Evolutionary conservation across 2,797 vertebrate genomes (phyloP).

Genomic region (Cossypha caffra): DNA sequence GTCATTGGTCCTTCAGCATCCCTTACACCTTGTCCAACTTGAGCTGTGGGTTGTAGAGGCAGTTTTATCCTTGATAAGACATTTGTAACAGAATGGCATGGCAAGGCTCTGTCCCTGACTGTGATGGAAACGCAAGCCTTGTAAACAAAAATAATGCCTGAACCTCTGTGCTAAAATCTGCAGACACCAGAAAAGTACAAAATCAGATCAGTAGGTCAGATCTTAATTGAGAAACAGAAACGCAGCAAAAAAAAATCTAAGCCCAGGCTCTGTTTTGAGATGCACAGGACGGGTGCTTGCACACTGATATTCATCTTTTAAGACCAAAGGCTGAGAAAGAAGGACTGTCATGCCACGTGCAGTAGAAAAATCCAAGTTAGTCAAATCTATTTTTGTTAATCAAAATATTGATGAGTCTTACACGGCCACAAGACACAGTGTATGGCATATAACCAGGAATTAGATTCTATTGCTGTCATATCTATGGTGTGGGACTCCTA

Average conservation of each 20-base stretch:
- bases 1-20: background rate
- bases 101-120: background rate
- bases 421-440: rapidly evolving
- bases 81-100: background rate
- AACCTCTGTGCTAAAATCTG: background rate
- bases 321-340: background rate
- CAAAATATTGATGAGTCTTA: background rate
- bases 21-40: background rate
- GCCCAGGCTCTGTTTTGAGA: background rate
- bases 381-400: background rate
- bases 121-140: background rate
- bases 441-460: background rate
- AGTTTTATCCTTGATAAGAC: background rate
- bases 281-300: background rate
- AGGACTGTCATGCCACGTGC: rapidly evolving
- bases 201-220: background rate
- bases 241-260: background rate
- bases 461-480: background rate
- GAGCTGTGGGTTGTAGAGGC: background rate
- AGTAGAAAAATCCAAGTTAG: background rate
- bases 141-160: rapidly evolving
- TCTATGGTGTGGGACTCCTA: background rate
- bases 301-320: background rate
- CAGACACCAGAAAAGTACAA: background rate
- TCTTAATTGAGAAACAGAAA: background rate